Conservation (phyloP, 2,797 vertebrate species). For the Todus mexicanus region DNA sequence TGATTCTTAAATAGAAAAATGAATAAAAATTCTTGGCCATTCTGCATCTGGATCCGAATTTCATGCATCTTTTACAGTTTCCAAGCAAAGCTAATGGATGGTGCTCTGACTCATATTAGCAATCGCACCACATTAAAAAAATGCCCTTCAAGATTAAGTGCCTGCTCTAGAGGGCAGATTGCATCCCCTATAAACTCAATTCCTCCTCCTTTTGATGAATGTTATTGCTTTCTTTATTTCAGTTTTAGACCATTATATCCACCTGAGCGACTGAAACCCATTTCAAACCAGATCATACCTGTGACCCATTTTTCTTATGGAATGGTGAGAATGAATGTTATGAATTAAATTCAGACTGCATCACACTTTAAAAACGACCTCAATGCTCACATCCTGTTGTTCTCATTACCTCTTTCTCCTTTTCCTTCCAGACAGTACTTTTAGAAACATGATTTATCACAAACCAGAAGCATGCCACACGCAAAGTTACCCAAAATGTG, state of each 20-base stretch:
- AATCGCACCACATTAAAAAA: constrained; percentile 16
- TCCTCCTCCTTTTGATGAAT: constrained; percentile 24
- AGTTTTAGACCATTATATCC: neutral
- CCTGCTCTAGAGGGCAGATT: neutral
- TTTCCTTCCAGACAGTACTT: neutral
- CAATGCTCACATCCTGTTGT: neutral
- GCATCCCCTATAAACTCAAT: neutral
- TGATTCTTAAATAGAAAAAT: neutral
- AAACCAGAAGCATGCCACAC: neutral
- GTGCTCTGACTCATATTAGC: neutral
- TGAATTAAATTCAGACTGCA: neutral
- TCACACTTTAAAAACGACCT: neutral
- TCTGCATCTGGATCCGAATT: neutral
- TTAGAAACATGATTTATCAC: neutral
- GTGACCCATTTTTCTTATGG: neutral
- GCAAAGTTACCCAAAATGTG: neutral
- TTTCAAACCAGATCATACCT: constrained; percentile 11
- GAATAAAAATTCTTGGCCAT: neutral
- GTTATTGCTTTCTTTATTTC: constrained; percentile 26
- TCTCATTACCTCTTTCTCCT: neutral
- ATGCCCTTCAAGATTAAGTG: constrained; percentile 1
- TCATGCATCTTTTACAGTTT: neutral
- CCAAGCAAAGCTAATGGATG: neutral
- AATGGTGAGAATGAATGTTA: neutral
- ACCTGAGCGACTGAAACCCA: neutral